A percentile compares a stretch with the other conserved stretches of the same genome.
Evolutionary conservation across 1,140 invertebrate genomes (phyloP).

Genomic region (Trichonephila inaurata): DNA sequence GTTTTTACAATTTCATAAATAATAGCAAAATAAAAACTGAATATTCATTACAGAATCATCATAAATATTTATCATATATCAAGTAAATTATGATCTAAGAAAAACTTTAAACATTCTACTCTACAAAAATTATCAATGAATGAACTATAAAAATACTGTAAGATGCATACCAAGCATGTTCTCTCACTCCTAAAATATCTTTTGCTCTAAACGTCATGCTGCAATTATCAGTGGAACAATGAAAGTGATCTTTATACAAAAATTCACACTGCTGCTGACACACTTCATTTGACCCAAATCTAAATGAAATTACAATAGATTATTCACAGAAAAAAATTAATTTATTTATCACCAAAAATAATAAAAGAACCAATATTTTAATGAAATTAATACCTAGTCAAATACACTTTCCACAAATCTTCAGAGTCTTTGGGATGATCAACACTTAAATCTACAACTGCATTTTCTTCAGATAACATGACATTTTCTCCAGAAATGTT

Average conservation of each 20-base stretch:
- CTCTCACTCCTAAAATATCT: conserved; percentile 86
- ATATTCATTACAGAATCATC: background rate
- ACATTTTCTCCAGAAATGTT: conserved; percentile 40
- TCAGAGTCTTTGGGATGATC: conserved; percentile 79
- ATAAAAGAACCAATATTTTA: background rate
- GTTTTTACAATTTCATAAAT: background rate
- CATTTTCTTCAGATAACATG: conserved; percentile 76
- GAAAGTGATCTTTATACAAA: conserved; percentile 88
- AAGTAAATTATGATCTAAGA: background rate
- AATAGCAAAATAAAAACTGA: background rate
- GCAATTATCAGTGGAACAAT: conserved; percentile 86
- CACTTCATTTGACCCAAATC: conserved; percentile 83
- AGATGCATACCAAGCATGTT: conserved; percentile 85
- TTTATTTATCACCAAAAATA: background rate
- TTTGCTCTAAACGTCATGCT: conserved; percentile 85
- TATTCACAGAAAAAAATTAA: background rate
- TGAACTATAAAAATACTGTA: background rate
- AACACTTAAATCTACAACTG: conserved; percentile 79
- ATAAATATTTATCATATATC: background rate
- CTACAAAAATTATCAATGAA: background rate
- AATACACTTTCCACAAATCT: conserved; percentile 85
- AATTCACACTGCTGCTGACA: conserved; percentile 86
- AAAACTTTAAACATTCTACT: too few species aligned
- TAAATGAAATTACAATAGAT: conserved; percentile 75
- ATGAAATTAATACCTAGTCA: conserved; percentile 80